Base-by-base conservation (phyloP, 2,113 vertebrate species). In the Sitta europaea region DNA sequence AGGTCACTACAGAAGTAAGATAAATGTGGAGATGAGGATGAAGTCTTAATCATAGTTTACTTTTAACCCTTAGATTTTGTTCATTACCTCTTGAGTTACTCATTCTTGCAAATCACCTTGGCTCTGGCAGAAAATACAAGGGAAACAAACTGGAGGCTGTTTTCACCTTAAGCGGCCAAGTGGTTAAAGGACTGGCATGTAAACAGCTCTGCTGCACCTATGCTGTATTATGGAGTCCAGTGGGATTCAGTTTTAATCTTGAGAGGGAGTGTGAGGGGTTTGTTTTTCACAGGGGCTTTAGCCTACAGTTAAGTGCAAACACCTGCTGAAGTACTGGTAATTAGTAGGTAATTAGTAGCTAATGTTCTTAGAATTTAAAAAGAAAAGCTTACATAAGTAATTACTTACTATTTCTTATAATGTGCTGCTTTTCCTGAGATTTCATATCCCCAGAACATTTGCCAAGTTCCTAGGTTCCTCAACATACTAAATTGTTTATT, bases 281-380 rank as follows among this genome's bases (percentile, higher is more conserved):
- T 98, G 97, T 98, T 99, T 98, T 99, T 98, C 99, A 98, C 98
- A 97, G 98, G 99, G 99, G 98, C 97, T 99, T 99, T 98, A 98
- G 98, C 97, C 98, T 97, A 98, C 98, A 98, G 98, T 98, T 98
- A 98, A 98, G 98, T 98, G 98, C 98, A 98, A 99, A 99, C 99
- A 99, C 99, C 99, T 99, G 99, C 99, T 98, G 98, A 99, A 99
- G 99, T 99, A 99, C 99, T 99, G 98, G 98, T 99, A 99, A 99
- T 99, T 99, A 99, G 99, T 99, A 99, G 98, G 98, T 99, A 99
- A 99, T 99, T 99, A 99, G 99, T 98, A 98, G 98, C 98, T 99
- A 99, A 99, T 99, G 99, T 99, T 99, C 99, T 99, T 98, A 98
- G 99, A 99, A 99, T 99, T 99, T 99, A 98, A 99, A 98, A 98